Conservation (phyloP, 53 echinoderm and acorn worm species). For the Crossaster papposus region DNA sequence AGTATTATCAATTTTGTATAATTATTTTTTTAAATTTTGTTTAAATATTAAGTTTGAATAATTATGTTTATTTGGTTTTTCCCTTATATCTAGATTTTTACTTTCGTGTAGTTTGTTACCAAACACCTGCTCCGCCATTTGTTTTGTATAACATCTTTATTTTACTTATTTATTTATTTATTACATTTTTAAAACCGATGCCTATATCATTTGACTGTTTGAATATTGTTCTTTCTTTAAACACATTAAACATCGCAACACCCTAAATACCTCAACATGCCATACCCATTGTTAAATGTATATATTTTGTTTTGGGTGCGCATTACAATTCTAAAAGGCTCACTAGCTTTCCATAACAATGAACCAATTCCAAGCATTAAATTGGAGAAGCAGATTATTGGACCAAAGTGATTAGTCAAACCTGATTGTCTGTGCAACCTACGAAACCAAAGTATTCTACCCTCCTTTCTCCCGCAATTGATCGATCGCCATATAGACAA, state of each 20-base stretch:
- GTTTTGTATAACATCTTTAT: too few relatives aligned
- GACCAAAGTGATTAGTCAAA: conserved; percentile 12
- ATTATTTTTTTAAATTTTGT: too few relatives aligned
- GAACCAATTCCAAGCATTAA: background rate
- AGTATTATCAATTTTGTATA: too few relatives aligned
- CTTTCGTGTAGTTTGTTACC: too few relatives aligned
- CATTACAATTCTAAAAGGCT: background rate
- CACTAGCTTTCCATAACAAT: background rate
- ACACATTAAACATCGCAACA: background rate
- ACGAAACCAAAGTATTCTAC: background rate
- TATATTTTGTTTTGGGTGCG: background rate
- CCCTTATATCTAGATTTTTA: too few relatives aligned
- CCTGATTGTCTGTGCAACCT: background rate
- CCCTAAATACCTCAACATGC: background rate
- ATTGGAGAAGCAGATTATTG: conserved; percentile 9
- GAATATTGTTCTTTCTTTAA: too few relatives aligned
- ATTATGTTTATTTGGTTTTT: too few relatives aligned
- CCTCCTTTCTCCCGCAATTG: background rate
- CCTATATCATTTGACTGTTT: too few relatives aligned
- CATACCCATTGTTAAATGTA: background rate
- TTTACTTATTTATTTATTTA: too few relatives aligned
- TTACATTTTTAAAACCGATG: too few relatives aligned
- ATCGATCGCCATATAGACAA: background rate
- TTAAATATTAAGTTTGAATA: too few relatives aligned
- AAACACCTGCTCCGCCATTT: too few relatives aligned